Base-by-base conservation (phyloP, 2,797 vertebrate species). In the Urosaurus nigricauda region DNA sequence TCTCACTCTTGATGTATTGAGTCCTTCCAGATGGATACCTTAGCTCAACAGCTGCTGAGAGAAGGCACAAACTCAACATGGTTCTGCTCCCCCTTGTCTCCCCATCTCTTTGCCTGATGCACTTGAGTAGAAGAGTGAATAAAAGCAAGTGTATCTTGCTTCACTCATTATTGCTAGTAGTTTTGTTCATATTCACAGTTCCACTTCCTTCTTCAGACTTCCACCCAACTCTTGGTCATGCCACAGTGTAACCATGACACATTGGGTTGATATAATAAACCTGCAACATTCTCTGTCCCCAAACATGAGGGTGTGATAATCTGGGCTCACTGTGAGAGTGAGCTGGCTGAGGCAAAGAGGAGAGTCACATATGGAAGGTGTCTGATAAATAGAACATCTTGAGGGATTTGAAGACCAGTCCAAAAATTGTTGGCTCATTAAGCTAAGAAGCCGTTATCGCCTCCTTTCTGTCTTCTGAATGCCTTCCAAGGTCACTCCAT, bases 401-500 rank as follows among this genome's bases (percentile, higher is more conserved):
- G 5, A 19, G 70, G 11, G 40, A 51, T 56, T 35, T 74, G 80
- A 65, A 2, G 0, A n/a, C 84, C 12, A 37, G 40, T 29, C 14
- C 35, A 26, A 53, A 74, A 92, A 86, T 24, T 5, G 5, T 79
- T 79, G 84, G 58, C 84, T 91, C 70, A 65, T 91, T 92, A 81
- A 80, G 70, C 63, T 92, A 53, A 81, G 85, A 75, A 4, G 0
- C n/a, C n/a, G 84, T 86, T 32, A 40, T 89, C 35, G 40, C 29
- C 53, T 58, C n/a, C 47, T 63, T 13, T 40, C 43, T 29, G 79
- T 81, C 83, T 73, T 84, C 53, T 29, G 58, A 79, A 90, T 2
- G 37, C 4, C 83, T 92, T 88, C 89, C 95, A 96, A 96, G 95
- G 96, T 95, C 94, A 93, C 84, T 85, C 19, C 56, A 6, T 29